Base-by-base conservation (phyloP, 53 echinoderm and acorn worm genomes). In the Echinometra lucunter region DNA sequence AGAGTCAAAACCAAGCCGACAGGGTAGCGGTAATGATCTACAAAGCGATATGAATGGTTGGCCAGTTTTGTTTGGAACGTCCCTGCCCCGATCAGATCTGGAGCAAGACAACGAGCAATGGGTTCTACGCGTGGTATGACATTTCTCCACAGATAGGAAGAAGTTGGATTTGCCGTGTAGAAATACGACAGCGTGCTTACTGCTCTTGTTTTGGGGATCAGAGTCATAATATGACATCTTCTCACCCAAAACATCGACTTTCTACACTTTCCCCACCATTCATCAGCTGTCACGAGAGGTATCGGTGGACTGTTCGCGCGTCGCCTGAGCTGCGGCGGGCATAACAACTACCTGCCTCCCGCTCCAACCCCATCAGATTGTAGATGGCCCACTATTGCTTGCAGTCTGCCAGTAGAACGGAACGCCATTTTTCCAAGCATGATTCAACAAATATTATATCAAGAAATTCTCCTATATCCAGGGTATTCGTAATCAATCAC, bases 151-250 rank as follows among this genome's bases (percentile, higher is more conserved):
- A 97, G 96, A 93, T 95, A 97, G 3, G 97, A 96, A 12, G 97
- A 97, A 7, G 97, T 97, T 1, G 97, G 97, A 95, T 97, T n/a
- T 97, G 35, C 97, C 96, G 57, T 96, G 96, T 0, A 97, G 95
- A 40, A 96, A 97, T 12, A 97, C 74, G 1, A 97, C 97, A 10
- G 96, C 96, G n/a, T 81, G 93, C 34, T 95, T 95, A 27, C 91
- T 94, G 38, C 67, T 89, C 27, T 45, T 47, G 55, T 95, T 78
- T 23, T 91, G 53, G 44, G 95, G 95, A 38, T 93, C 95, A 2
- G 97, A 96, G 47, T 97, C 96, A 57, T 95, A 96, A 72, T 97
- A 97, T 58, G 95, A 96, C 82, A 97, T 97, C 83, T 96, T 49
- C 40, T 94, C 92, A 2, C 94, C 95, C 57, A 96, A 78, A 21